A percentile compares a stretch with the other conserved stretches of the same genome.
phyloP scores from a whole-genome alignment of 1,140 invertebrate genomes.

The Coelopa frigida region DNA sequence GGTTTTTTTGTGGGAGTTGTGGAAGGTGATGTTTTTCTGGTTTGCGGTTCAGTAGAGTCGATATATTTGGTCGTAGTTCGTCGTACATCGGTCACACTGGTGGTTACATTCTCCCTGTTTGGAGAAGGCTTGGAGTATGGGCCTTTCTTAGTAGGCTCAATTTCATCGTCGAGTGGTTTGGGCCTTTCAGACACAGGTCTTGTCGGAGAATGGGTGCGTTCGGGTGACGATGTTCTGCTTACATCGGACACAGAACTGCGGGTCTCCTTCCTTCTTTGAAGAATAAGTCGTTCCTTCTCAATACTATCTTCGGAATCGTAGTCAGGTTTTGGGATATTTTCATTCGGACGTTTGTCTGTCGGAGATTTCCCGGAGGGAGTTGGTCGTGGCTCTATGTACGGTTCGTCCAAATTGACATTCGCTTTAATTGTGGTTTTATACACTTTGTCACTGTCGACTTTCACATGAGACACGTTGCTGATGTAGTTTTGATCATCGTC shows the following conservation, averaged over 20 bases:
- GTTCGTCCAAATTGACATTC: neutral
- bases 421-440: neutral
- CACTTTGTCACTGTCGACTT: neutral
- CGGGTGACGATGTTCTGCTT: too few species aligned
- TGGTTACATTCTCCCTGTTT: too few species aligned
- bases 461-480: constrained; percentile 1
- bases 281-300: constrained; percentile 16
- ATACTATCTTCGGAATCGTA: neutral
- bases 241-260: too few species aligned
- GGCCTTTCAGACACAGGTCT: constrained; percentile 18
- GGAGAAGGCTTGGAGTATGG: too few species aligned
- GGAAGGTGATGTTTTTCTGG: neutral
- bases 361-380: neutral
- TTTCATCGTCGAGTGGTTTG: too few species aligned
- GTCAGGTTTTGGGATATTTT: neutral
- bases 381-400: neutral
- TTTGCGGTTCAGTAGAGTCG: neutral
- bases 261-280: constrained; percentile 27
- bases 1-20: constrained; percentile 1
- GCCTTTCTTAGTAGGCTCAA: too few species aligned
- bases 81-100: too few species aligned
- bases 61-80: neutral
- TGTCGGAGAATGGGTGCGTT: too few species aligned
- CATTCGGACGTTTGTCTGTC: neutral
- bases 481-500: constrained; percentile 25